phyloP scores from a whole-genome alignment of 1,140 invertebrate species.

The Drosophila prosaltans region DNA sequence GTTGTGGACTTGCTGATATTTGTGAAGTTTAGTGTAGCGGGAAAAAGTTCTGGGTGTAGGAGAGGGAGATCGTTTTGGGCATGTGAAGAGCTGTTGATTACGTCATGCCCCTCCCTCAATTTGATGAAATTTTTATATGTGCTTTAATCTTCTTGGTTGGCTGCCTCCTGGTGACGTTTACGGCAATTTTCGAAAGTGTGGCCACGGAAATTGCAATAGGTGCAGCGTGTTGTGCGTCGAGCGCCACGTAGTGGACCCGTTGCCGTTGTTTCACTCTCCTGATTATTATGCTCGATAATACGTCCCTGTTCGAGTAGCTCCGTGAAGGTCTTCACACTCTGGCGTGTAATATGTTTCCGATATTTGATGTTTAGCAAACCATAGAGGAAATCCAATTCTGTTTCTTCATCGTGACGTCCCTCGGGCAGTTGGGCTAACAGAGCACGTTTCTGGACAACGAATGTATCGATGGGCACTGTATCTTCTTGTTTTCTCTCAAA shows the following conservation, averaged over 20 bases:
- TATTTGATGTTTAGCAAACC: slow-evolving; percentile 76
- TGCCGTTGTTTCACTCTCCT: slow-evolving; percentile 44
- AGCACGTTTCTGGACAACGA: slow-evolving; percentile 74
- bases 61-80: slow-evolving; percentile 13
- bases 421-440: slow-evolving; percentile 75
- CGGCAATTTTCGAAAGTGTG: slow-evolving; percentile 65
- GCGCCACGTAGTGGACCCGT: slow-evolving; percentile 44
- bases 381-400: slow-evolving; percentile 76
- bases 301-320: slow-evolving; percentile 74
- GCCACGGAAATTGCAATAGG: slow-evolving; percentile 68
- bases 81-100: slow-evolving; percentile 1
- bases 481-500: slow-evolving; percentile 72
- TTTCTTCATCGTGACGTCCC: slow-evolving; percentile 74
- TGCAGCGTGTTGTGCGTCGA: slow-evolving; percentile 52
- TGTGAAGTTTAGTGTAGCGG: slow-evolving; percentile 30
- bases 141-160: slow-evolving; percentile 33
- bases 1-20: slow-evolving; percentile 34
- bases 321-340: slow-evolving; percentile 58
- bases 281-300: slow-evolving; percentile 72
- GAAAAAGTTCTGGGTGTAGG: slow-evolving; percentile 40
- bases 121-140: not conserved
- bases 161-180: slow-evolving; percentile 41
- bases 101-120: slow-evolving; percentile 29
- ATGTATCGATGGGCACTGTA: slow-evolving; percentile 65
- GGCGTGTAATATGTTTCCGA: slow-evolving; percentile 70